Evolutionary conservation across 2,888 invertebrate genomes (phyloP).

Genomic region (Chesias legatella): DNA sequence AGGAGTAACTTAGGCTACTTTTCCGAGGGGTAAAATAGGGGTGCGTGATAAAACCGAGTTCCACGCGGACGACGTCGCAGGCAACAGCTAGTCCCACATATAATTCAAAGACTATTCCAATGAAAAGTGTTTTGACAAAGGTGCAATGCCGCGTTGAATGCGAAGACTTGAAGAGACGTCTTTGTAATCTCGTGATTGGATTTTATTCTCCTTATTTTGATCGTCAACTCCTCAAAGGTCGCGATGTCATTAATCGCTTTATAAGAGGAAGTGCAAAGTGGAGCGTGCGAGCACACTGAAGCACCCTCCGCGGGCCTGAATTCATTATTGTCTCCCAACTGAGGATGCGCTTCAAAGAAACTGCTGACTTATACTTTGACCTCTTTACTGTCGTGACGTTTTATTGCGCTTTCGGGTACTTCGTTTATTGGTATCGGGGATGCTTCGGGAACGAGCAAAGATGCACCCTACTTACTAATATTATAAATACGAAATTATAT

Average conservation of each 20-base stretch:
- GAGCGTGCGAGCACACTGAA: conserved; percentile 64
- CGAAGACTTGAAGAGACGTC: conserved; percentile 16
- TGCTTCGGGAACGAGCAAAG: conserved; percentile 3
- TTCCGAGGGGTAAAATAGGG: no score
- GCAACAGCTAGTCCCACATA: no score
- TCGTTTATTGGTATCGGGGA: conserved; percentile 47
- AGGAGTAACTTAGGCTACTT: no score
- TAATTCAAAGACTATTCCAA: conserved; percentile 17
- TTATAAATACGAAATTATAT: no score
- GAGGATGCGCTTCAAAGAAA: conserved; percentile 73
- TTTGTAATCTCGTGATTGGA: conserved; percentile 50
- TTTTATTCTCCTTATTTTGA: conserved; percentile 64
- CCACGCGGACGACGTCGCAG: no score
- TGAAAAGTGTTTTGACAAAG: conserved; percentile 27
- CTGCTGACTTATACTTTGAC: conserved; percentile 62
- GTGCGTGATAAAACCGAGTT: no score
- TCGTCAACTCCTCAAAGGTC: conserved; percentile 58
- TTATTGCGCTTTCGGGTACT: conserved; percentile 62
- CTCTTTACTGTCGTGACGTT: conserved; percentile 51
- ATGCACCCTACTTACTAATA: no score
- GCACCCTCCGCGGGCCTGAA: conserved; percentile 56
- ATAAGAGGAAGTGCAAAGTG: conserved; percentile 70
- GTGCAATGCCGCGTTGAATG: conserved; percentile 24
- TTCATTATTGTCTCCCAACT: conserved; percentile 71
- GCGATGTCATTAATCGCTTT: conserved; percentile 70